Evolutionary conservation across 1,140 invertebrate species (phyloP), one percentile per base, ranked within the genome.

Genomic region (Oppia nitens): DNA sequence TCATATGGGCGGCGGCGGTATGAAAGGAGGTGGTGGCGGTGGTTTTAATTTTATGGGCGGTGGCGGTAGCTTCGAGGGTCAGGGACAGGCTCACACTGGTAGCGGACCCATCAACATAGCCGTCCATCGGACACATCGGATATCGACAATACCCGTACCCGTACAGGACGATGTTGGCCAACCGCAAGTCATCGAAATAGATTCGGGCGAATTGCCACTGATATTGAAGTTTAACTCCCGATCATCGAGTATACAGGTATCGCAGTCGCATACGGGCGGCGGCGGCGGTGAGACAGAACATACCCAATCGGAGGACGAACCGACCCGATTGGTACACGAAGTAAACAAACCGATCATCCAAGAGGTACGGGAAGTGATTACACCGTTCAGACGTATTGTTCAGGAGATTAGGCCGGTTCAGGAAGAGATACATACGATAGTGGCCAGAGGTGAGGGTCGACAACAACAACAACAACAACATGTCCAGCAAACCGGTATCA

Each of bases 261-360:
- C 21, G 55, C 57, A 59, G 29, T 24, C 20, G n/a, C 24, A 60
- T 3, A 23, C 14, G 14, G 25, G 27, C 1, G 56, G 47, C 48
- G 49, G 50, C 21, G 25, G 47, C 32, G 20, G 20, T 12, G 11
- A 55, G 48, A 11, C n/a, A 11, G 26, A 3, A 53, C 28, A 47
- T 26, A 56, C 24, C 50, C 29, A 20, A 27, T 40, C 11, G 12
- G 49, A 59, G 27, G 57, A 59, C 17, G 57, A 59, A 25, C 57
- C 57, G 21, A 51, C 56, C 17, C 55, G 55, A 57, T 23, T 57
- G 55, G 55, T 57, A 21, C 55, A 57, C 49, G 55, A 57, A 60
- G 55, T 57, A n/a, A 57, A 55, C n/a, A 57, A 57, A 60, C 55
- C 55, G 57, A 23, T 57, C 49, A 57, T 58, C n/a, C n/a, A n/a